Base-by-base conservation (phyloP, 2,113 vertebrate species). In the Ursus arctos region DNA sequence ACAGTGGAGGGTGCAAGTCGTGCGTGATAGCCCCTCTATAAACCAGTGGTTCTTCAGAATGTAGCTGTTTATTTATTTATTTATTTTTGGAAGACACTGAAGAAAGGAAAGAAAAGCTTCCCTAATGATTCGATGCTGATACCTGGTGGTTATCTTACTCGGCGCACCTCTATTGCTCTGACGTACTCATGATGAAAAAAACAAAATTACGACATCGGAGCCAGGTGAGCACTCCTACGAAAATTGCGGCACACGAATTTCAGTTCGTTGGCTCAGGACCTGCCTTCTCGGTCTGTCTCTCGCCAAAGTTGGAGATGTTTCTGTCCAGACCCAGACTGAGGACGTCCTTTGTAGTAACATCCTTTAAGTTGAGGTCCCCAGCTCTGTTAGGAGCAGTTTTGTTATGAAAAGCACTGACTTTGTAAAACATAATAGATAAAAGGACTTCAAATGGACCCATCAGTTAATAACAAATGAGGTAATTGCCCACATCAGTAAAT, bases 301-400 rank as follows among this genome's bases (percentile, higher is more conserved):
- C 15, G 0, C 9, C 4, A 16, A 55, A 7, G 15, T 26, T 33
- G 2, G 7, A 43, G 51, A 15, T 36, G 21, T 53, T 43, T 57
- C 31, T 28, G n/a, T 33, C 7, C 21, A 71, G 49, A 31, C 49
- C 6, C 9, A 67, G 49, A 63, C 7, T 12, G 15, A 51, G 1
- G 28, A 28, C 3, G 2, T 28, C 40, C 24, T 57, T 67, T n/a
- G 24, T 24, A 33, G 9, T 26, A 9, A 36, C 6, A 13, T 0
- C 0, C 18, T 84, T 67, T n/a, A 1, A 6, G 19, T n/a, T 0
- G 0, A 3, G 0, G 21, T 28, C 11, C 4, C 26, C 6, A 10
- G 22, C 1, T 67, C 0, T 31, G 5, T 67, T 22, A 12, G 8
- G 8, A 91, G 9, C 49, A 49, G 31, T 9, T 36, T 24, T 4